Evolutionary conservation across 2,113 vertebrate genomes (phyloP).

Genomic region (Cynoglossus semilaevis): DNA sequence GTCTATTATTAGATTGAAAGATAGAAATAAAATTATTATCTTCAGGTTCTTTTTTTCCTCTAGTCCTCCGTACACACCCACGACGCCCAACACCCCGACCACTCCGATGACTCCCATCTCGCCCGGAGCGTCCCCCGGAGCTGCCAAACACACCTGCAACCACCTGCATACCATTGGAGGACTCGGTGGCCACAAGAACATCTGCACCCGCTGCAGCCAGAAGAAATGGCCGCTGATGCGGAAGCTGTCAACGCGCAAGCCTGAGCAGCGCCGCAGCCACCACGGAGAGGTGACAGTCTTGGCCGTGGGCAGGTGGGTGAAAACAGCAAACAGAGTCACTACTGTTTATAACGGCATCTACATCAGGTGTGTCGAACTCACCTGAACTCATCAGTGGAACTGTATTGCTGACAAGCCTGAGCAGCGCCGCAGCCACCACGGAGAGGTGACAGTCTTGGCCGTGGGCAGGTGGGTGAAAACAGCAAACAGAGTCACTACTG

Average conservation of each 20-base stretch:
- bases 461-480: conserved; percentile 86
- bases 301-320: conserved; percentile 88
- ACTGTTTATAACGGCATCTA: no score
- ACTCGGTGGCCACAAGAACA: conserved; percentile 75
- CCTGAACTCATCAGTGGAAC: no score
- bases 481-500: no score
- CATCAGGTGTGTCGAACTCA: no score
- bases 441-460: conserved; percentile 89
- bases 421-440: conserved; percentile 74
- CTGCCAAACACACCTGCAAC: conserved; percentile 84
- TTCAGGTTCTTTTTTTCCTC: conserved; percentile 37
- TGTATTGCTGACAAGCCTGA: no score
- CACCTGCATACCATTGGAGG: conserved; percentile 94
- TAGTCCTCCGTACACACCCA: conserved; percentile 81
- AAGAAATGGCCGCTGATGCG: conserved; percentile 90
- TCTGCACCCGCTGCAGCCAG: conserved; percentile 88
- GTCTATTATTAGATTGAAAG: no score
- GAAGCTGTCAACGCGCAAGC: conserved; percentile 66
- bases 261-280: conserved; percentile 73
- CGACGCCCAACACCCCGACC: conserved; percentile 71
- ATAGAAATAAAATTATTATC: background rate
- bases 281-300: conserved; percentile 88
- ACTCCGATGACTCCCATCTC: conserved; percentile 73
- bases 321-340: conserved; percentile 14
- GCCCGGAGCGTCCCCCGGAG: conserved; percentile 59